Base-by-base conservation (phyloP, 2,888 invertebrate species). In the Timema podura region DNA sequence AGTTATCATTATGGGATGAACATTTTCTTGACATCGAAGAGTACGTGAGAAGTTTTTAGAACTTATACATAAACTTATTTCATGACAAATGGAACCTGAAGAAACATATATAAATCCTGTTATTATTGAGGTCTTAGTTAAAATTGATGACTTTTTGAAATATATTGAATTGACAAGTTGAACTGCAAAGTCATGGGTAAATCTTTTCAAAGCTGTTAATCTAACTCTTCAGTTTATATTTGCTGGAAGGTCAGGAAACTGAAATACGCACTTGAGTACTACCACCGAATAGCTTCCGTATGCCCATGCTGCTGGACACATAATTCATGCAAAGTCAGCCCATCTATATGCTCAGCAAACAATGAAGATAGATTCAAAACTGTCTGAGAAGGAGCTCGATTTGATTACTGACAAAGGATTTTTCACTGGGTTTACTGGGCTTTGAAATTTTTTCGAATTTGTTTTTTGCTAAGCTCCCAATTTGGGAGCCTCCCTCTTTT, bases 221-320 rank as follows among this genome's bases (percentile, higher is more conserved):
- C n/a, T n/a, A n/a, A n/a, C n/a, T n/a, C n/a, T n/a, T n/a, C n/a
- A n/a, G n/a, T n/a, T 54, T 54, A 54, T 54, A 54, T 54, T 54
- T 54, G 54, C 54, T 54, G 54, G 16, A 54, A 54, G 54, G 54
- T 10, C 61, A 61, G 61, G 61, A 6, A 13, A 61, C 11, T 61
- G 9, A 45, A 5, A 16, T 61, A 8, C 45, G 61, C 61, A 61
- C 61, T 61, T 61, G 61, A 45, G 44, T 61, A 61, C 61, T 8
- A 61, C 61, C 6, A 45, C 45, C 8, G 45, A 61, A 61, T 44
- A 44, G 30, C 61, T 61, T n/a, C 15, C 61, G 61, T 61, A 44
- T 45, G 30, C 45, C 61, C 61, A 61, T 61, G n/a, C 7, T 61
- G 30, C 61, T 10, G 61, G 61, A n/a, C 61, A 61, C 61, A 44